phyloP scores from a whole-genome alignment of 2,113 vertebrate species.

The Equus quagga region DNA sequence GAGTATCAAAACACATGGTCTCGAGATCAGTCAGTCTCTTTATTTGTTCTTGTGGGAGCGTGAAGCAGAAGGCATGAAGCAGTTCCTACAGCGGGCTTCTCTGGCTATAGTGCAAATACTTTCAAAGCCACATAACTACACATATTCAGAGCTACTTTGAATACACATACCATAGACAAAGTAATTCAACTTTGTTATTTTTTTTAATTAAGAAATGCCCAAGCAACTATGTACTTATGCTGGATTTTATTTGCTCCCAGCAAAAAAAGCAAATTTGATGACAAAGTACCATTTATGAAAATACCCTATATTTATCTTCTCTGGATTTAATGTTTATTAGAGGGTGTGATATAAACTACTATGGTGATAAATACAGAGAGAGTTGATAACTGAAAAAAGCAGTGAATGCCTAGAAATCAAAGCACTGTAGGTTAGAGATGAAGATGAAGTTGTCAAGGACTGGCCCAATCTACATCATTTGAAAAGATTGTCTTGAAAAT shows the following conservation, averaged over 20 bases:
- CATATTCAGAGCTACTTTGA: background rate
- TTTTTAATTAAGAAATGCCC: background rate
- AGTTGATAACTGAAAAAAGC: background rate
- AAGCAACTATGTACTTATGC: background rate
- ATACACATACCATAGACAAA: background rate
- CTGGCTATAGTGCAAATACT: background rate
- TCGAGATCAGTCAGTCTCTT: background rate
- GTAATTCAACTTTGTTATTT: background rate
- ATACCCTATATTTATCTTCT: background rate
- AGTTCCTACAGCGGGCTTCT: background rate
- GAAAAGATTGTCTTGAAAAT: background rate
- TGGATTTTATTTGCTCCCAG: background rate
- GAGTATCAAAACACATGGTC: background rate
- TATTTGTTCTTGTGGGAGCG: background rate
- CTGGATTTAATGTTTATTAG: constrained; percentile 14
- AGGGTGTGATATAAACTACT: background rate
- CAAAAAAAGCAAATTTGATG: background rate
- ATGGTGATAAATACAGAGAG: background rate
- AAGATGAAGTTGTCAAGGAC: background rate
- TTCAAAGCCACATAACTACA: background rate
- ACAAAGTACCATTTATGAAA: background rate
- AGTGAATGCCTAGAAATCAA: background rate
- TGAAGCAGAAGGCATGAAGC: background rate
- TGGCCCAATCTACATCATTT: background rate
- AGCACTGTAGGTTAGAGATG: background rate